Percentiles rank a stretch among this genome's conserved stretches.
Evolutionary conservation across 2,113 vertebrate species (phyloP).

Genomic region (Siniperca knerii): DNA sequence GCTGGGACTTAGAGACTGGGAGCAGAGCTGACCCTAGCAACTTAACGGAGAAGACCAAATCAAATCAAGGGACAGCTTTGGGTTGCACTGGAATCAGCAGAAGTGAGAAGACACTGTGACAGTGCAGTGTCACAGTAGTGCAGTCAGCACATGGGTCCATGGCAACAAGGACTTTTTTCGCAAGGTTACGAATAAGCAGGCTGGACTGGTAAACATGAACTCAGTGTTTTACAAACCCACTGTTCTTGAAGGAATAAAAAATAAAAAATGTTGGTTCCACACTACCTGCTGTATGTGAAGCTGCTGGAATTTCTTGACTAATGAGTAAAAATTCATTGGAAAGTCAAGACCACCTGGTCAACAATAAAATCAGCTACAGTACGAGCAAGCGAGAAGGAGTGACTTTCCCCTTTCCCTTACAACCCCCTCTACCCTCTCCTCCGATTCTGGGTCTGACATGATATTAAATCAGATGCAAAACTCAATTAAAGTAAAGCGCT

Average conservation of each 20-base stretch:
- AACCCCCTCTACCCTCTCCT: not conserved
- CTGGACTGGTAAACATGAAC: not conserved
- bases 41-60: constrained; percentile 58
- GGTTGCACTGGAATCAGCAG: constrained; percentile 63
- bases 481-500: constrained; percentile 67
- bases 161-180: constrained; percentile 4
- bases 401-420: not conserved
- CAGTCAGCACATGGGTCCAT: constrained; percentile 17
- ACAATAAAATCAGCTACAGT: constrained; percentile 1
- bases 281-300: not conserved
- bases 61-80: constrained; percentile 61
- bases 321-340: not conserved
- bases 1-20: constrained; percentile 24
- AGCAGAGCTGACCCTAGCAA: constrained; percentile 60
- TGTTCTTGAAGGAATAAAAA: too few species aligned
- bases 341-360: constrained; percentile 3
- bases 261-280: too few species aligned
- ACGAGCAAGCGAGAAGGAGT: not conserved
- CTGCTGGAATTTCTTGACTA: constrained; percentile 2
- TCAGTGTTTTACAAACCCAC: not conserved
- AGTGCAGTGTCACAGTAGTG: constrained; percentile 17
- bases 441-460: constrained; percentile 34
- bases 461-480: constrained; percentile 69
- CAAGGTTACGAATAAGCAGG: not conserved
- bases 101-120: constrained; percentile 59